Evolutionary conservation across 64 coral and sea anemone species (phyloP).

Genomic region (Exaiptasia diaphana): DNA sequence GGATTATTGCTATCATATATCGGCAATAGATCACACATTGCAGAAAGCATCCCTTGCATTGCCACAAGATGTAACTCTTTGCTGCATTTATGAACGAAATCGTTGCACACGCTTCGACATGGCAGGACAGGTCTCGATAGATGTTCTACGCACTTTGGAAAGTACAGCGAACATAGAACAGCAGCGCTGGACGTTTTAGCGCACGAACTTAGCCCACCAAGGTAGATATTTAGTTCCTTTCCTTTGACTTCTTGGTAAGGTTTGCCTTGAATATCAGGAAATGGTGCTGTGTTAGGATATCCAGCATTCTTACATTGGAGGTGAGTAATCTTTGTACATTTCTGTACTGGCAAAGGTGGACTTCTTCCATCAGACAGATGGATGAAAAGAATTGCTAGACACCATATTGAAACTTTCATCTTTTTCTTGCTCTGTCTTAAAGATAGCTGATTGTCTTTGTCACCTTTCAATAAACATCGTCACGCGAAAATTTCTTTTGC

Average conservation of each 20-base stretch:
- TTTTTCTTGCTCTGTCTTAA: too few relatives aligned
- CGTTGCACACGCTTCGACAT: constrained; percentile 51
- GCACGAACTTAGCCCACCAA: neutral
- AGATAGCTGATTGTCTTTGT: too few relatives aligned
- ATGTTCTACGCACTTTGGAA: constrained; percentile 45
- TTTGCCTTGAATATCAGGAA: constrained; percentile 29
- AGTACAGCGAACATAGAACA: constrained; percentile 38
- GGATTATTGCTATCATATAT: constrained; percentile 8
- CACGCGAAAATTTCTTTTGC: too few relatives aligned
- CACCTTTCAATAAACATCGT: too few relatives aligned
- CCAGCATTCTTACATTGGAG: constrained; percentile 3
- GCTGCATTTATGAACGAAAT: constrained; percentile 42
- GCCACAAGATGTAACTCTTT: neutral
- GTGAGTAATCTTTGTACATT: neutral
- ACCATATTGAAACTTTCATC: too few relatives aligned
- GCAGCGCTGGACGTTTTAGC: constrained; percentile 14
- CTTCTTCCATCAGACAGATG: too few relatives aligned
- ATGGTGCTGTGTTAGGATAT: constrained; percentile 37
- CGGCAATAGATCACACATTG: constrained; percentile 52
- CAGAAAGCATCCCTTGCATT: constrained; percentile 7
- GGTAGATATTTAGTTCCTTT: constrained; percentile 1
- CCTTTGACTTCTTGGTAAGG: constrained; percentile 39
- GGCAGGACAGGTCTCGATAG: constrained; percentile 25
- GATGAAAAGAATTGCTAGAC: too few relatives aligned
- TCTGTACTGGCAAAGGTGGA: too few relatives aligned